Base-by-base conservation (phyloP, 2,797 vertebrate species). In the Anguilla megastoma region DNA sequence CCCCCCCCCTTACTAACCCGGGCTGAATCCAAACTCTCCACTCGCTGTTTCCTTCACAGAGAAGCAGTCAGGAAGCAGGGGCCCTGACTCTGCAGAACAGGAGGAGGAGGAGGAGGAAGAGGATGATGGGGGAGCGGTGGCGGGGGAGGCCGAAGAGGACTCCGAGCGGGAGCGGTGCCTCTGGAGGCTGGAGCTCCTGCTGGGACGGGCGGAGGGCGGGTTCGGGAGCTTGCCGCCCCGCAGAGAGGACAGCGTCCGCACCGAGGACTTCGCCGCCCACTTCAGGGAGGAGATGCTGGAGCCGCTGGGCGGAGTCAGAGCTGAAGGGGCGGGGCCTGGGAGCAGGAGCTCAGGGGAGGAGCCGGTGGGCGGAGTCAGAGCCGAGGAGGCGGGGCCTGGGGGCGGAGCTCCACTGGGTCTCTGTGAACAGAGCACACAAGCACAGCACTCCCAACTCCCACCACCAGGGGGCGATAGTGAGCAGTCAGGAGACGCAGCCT, bases 271-370 rank as follows among this genome's bases (percentile, higher is more conserved):
- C 1, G 92, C 92, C 45, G 79, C 90, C 18, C 88, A 91, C 58
- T 97, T 97, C 91, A 88, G 76, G 52, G 95, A 96, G n/a, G 93
- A 93, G 84, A 95, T 96, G 94, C 92, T 95, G 0, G 95, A 95
- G 3, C 54, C 93, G 0, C 8, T 24, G 30, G 87, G 90, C 27
- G 86, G 33, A 36, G 24, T 48, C 85, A 91, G 86, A 92, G 93
- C 89, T 91, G 14, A 36, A 33, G 50, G 36, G 30, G 88, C 16
- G 82, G 82, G 86, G 14, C 14, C 87, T 86, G 63, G 87, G 85
- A 60, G 86, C 45, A 21, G 41, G 87, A 86, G 16, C 54, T 5
- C 63, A 84, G 24, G 41, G 48, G 88, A 87, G 16, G 56, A 84
- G 41, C 85, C 45, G 6, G 5, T 24, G 30, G 87, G 90, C n/a